A percentile compares a stretch with the other conserved stretches of the same genome.
phyloP scores from a whole-genome alignment of 2,797 vertebrate genomes.

The Manis pentadactyla region DNA sequence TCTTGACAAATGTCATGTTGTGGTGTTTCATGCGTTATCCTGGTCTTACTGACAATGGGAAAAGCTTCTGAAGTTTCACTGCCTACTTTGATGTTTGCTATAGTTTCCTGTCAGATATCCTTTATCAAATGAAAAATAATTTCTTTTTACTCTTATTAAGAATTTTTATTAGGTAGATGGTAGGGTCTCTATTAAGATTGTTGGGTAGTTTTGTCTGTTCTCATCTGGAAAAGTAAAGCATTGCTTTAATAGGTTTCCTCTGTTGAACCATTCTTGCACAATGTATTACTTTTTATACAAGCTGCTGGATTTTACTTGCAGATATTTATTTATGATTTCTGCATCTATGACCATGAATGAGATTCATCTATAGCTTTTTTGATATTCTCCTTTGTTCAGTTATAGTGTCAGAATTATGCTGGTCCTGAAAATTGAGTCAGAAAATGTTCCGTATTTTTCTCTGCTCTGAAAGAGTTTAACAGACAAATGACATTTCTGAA shows the following conservation, averaged over 20 bases:
- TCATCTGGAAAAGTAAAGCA: not conserved
- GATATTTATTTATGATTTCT: not conserved
- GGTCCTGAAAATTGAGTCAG: not conserved
- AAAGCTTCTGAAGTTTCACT: not conserved
- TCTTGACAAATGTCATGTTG: not conserved
- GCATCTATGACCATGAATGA: not conserved
- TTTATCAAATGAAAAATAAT: not conserved
- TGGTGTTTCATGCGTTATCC: not conserved
- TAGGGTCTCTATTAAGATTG: not conserved
- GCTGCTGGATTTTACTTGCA: not conserved
- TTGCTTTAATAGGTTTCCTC: not conserved
- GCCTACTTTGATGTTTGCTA: not conserved
- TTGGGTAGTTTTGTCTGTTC: not conserved
- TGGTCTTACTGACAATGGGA: not conserved
- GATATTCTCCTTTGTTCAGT: not conserved
- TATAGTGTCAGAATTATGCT: not conserved
- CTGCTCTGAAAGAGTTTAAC: not conserved
- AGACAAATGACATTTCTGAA: not conserved
- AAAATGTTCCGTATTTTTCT: not conserved
- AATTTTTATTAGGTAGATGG: not conserved
- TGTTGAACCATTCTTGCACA: not conserved
- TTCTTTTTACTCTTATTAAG: constrained; percentile 20
- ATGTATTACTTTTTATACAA: not conserved
- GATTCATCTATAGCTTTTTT: not conserved
- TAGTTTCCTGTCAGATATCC: not conserved